Conservation (phyloP, 2,888 invertebrate genomes). For the Ophion obscuratus region DNA sequence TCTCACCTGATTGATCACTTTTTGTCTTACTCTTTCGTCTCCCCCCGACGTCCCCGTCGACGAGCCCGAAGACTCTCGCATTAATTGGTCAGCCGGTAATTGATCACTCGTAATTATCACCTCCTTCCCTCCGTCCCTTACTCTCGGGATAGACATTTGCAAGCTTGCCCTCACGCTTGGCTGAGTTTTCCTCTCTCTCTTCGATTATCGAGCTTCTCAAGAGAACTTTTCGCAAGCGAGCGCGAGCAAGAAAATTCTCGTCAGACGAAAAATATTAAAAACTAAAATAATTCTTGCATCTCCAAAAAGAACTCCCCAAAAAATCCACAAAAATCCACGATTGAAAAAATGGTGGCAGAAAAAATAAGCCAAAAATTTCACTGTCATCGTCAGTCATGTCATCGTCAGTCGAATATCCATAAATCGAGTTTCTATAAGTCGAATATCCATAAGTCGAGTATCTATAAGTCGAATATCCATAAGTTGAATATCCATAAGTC, state of each 20-base stretch:
- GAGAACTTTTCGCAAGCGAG: not conserved
- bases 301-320: not conserved
- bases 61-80: slow-evolving; percentile 11
- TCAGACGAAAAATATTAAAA: too few relatives aligned
- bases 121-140: slow-evolving; percentile 8
- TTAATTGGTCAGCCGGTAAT: slow-evolving; percentile 70
- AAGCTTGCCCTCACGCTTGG: slow-evolving; percentile 35
- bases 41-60: slow-evolving; percentile 1
- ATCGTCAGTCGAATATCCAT: too few relatives aligned
- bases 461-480: too few relatives aligned
- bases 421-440: too few relatives aligned
- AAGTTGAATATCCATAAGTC: too few relatives aligned
- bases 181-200: slow-evolving; percentile 23
- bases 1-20: slow-evolving; percentile 36
- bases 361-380: too few relatives aligned
- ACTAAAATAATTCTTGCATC: slow-evolving; percentile 4
- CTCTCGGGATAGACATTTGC: not conserved
- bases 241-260: not conserved
- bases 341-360: too few relatives aligned
- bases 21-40: slow-evolving; percentile 19
- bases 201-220: slow-evolving; percentile 5
- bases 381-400: too few relatives aligned
- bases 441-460: too few relatives aligned
- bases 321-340: not conserved
- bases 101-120: slow-evolving; percentile 69